A percentile compares a stretch with the other conserved stretches of the same genome.
Conservation (phyloP, 2,888 invertebrate genomes). For the Nymphalis polychloros region DNA sequence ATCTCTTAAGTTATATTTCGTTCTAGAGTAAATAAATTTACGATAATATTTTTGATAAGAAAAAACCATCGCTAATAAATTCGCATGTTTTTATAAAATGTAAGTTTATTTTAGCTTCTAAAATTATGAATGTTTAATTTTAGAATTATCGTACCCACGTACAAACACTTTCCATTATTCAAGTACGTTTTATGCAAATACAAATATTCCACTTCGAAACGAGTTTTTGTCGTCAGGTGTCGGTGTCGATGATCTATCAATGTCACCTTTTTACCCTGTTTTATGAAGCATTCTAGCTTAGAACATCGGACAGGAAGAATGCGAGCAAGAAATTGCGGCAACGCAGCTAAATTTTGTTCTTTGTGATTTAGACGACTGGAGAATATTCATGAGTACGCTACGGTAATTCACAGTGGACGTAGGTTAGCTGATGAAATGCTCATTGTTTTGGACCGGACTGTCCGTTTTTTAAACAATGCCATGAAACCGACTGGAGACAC, state of each 20-base stretch:
- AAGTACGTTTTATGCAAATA: slow-evolving; percentile 54
- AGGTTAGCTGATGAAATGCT: slow-evolving; percentile 31
- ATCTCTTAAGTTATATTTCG: no score
- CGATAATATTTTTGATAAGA: no score
- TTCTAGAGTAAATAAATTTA: no score
- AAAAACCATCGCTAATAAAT: neutral
- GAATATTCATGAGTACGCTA: slow-evolving; percentile 34
- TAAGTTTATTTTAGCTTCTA: neutral
- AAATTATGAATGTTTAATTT: slow-evolving; percentile 14
- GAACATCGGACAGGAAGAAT: slow-evolving; percentile 12
- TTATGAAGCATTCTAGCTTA: slow-evolving; percentile 35
- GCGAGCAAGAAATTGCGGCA: slow-evolving; percentile 20
- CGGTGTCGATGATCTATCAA: slow-evolving; percentile 62
- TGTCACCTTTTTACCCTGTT: slow-evolving; percentile 53
- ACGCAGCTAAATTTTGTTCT: slow-evolving; percentile 3
- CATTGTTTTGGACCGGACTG: slow-evolving; percentile 29
- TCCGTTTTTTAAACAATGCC: slow-evolving; percentile 28
- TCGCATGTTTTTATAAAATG: neutral
- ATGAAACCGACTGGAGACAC: slow-evolving; percentile 20
- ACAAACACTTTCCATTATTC: slow-evolving; percentile 25
- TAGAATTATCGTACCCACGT: slow-evolving; percentile 11
- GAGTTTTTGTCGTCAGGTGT: slow-evolving; percentile 45
- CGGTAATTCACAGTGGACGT: slow-evolving; percentile 35
- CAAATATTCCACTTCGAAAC: slow-evolving; percentile 44
- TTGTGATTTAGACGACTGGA: slow-evolving; percentile 14